Conservation (phyloP, 2,113 vertebrate species). For the Eupsittula cactorum region DNA sequence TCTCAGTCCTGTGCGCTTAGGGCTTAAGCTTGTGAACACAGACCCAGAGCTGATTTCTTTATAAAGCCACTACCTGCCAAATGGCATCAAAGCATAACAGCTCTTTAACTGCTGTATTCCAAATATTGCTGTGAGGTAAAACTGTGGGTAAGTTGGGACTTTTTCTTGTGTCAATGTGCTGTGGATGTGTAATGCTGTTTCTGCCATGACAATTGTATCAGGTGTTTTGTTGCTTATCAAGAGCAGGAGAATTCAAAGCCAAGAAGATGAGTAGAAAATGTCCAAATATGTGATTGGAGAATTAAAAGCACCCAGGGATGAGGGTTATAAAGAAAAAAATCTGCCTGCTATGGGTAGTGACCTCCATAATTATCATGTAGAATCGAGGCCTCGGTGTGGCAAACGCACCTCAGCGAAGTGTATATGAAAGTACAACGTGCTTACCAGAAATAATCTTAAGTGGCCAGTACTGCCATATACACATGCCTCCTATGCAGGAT, state of each 20-base stretch:
- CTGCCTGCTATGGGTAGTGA: background rate
- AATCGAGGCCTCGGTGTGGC: background rate
- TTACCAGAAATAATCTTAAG: background rate
- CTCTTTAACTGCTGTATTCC: background rate
- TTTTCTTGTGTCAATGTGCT: background rate
- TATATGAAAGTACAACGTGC: background rate
- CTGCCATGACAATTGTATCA: background rate
- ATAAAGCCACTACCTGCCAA: background rate
- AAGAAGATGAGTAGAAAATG: background rate
- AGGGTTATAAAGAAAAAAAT: background rate
- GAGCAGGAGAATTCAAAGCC: background rate
- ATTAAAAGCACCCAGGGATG: background rate
- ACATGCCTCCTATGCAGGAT: background rate
- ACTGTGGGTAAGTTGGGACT: background rate
- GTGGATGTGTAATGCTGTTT: background rate
- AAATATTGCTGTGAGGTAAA: background rate
- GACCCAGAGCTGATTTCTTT: background rate
- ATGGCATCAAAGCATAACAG: background rate
- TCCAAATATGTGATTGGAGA: background rate
- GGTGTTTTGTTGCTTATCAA: background rate
- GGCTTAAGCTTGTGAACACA: conserved; percentile 17
- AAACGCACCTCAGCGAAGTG: background rate
- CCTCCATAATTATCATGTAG: background rate
- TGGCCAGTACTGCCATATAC: background rate
- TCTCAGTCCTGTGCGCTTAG: background rate